A percentile compares a stretch with the other conserved stretches of the same genome.
phyloP scores from a whole-genome alignment of 1,140 invertebrate species.

The Dendroctonus valens region DNA sequence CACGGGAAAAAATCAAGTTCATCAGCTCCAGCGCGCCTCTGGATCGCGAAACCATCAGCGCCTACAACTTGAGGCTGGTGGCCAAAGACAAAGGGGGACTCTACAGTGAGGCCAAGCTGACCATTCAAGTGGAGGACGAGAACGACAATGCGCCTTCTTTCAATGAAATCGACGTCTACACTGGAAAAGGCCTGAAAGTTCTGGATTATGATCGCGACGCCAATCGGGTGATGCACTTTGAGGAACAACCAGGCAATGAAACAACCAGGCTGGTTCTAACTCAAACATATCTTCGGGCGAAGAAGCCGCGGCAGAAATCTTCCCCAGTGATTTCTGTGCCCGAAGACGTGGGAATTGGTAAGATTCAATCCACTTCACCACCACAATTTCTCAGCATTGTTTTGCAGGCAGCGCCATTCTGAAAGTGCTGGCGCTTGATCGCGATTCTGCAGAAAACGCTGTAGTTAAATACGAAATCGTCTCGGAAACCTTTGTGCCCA shows the following conservation, averaged over 20 bases:
- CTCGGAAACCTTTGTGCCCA: slow-evolving; percentile 62
- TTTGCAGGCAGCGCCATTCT: slow-evolving; percentile 62
- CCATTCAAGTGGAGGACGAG: slow-evolving; percentile 70
- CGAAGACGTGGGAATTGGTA: slow-evolving; percentile 72
- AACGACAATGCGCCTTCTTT: slow-evolving; percentile 82
- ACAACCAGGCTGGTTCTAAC: slow-evolving; percentile 46
- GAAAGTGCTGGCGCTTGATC: slow-evolving; percentile 77
- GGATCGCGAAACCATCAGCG: slow-evolving; percentile 71
- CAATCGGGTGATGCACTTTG: slow-evolving; percentile 51
- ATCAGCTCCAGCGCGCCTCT: slow-evolving; percentile 55
- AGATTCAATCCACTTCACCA: slow-evolving; percentile 4
- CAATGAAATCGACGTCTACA: slow-evolving; percentile 63
- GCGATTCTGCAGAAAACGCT: slow-evolving; percentile 73
- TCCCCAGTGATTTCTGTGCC: slow-evolving; percentile 67
- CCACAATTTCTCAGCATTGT: not conserved
- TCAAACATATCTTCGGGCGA: slow-evolving; percentile 40
- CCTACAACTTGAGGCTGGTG: slow-evolving; percentile 69
- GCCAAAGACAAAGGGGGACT: slow-evolving; percentile 75
- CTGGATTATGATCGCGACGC: slow-evolving; percentile 57
- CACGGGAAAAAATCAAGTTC: slow-evolving; percentile 65
- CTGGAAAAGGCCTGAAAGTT: slow-evolving; percentile 65
- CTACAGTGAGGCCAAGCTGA: slow-evolving; percentile 68
- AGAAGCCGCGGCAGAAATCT: slow-evolving; percentile 38
- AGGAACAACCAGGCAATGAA: slow-evolving; percentile 49
- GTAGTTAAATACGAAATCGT: slow-evolving; percentile 73